A percentile compares a stretch with the other conserved stretches of the same genome.
Evolutionary conservation across 2,113 vertebrate genomes (phyloP).

Genomic region (Notechis scutatus): DNA sequence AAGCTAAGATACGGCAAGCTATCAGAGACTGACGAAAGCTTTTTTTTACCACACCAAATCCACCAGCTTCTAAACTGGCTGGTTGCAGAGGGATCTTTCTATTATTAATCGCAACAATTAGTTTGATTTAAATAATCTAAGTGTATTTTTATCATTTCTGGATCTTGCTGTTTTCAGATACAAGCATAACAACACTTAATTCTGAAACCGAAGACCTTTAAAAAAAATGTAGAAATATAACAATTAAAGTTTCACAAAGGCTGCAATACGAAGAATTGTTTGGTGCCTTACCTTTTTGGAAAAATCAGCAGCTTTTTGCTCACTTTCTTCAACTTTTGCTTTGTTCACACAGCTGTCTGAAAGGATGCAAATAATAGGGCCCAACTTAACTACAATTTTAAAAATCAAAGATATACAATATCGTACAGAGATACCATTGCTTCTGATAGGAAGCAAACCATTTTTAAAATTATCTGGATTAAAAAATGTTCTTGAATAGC

Average conservation of each 20-base stretch:
- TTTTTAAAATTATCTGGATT: background rate
- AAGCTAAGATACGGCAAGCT: background rate
- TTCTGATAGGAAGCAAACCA: background rate
- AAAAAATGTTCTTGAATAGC: background rate
- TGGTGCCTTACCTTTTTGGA: conserved; percentile 89
- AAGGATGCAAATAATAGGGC: conserved; percentile 40
- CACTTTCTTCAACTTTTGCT: conserved; percentile 93
- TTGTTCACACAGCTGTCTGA: conserved; percentile 94
- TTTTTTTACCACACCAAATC: background rate
- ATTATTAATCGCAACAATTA: background rate
- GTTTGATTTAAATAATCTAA: background rate
- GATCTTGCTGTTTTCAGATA: background rate
- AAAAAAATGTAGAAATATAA: background rate
- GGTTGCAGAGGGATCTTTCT: background rate
- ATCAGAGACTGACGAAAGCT: background rate
- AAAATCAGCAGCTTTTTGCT: conserved; percentile 89
- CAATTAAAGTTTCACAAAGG: background rate
- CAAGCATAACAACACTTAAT: background rate
- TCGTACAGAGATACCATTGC: background rate
- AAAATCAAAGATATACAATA: background rate
- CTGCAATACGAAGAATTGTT: conserved; percentile 7
- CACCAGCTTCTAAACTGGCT: background rate
- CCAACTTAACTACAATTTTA: background rate
- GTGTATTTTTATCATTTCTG: background rate
- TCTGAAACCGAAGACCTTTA: background rate